Conservation (phyloP, 2,113 vertebrate species). For the Syngnathus typhle region DNA sequence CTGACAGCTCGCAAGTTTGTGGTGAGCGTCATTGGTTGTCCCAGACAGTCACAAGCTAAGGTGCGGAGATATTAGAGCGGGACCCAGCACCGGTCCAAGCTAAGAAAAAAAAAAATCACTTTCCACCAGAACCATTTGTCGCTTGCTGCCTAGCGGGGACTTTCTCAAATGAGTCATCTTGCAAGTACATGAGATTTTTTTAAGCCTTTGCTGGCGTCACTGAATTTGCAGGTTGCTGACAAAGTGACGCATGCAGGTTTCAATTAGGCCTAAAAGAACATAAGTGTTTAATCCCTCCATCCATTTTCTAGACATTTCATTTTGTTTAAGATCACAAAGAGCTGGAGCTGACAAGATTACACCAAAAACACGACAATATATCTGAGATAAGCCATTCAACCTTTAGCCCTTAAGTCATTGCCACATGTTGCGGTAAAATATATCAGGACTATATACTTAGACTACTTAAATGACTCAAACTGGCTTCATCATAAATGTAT, state of each 20-base stretch:
- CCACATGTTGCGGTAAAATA: slow-evolving; percentile 11
- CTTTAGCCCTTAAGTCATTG: slow-evolving; percentile 28
- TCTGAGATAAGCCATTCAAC: slow-evolving; percentile 33
- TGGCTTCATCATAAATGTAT: slow-evolving; percentile 16
- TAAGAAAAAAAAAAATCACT: not conserved
- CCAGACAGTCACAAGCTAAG: not conserved
- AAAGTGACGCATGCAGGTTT: too few species aligned
- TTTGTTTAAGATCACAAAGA: too few species aligned
- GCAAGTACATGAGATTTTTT: not conserved
- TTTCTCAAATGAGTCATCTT: not conserved
- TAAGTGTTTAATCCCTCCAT: too few species aligned
- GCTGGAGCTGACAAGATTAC: slow-evolving; percentile 3
- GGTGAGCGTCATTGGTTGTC: slow-evolving; percentile 8
- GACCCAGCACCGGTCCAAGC: not conserved
- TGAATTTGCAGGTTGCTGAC: too few species aligned
- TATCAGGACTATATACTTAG: slow-evolving; percentile 21
- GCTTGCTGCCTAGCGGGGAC: not conserved
- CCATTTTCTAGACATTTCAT: too few species aligned
- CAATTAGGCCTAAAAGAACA: too few species aligned
- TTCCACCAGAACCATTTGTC: not conserved
- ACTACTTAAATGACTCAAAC: slow-evolving; percentile 29
- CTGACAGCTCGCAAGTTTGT: slow-evolving; percentile 3
- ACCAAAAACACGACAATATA: slow-evolving; percentile 7
- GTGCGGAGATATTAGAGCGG: not conserved
- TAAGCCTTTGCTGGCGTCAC: not conserved